These are phyloP conservation scores for Odontophorus gujanensis DNA, from an alignment of 2,113 vertebrate species.

Conservation along the genomic window DNA sequence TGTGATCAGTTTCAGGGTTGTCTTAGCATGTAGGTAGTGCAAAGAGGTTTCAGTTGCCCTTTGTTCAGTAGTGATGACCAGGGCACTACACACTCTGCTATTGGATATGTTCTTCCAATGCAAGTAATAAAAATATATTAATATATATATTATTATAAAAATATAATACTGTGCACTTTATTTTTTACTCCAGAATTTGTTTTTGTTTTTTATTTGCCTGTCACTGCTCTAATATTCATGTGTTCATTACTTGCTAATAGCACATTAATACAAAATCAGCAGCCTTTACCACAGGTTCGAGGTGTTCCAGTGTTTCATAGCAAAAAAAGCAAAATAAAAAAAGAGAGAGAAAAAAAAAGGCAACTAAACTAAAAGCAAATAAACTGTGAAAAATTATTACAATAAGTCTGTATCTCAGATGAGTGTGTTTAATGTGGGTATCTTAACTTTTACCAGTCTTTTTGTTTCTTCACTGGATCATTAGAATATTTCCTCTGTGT, in stretches of 20 bases:
- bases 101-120: fast-evolving
- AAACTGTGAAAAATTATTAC: neutral
- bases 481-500: neutral
- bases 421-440: neutral
- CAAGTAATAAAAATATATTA: neutral
- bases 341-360: too few species aligned
- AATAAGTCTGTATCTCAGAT: neutral
- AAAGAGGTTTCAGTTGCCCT: neutral
- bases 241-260: neutral
- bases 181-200: neutral
- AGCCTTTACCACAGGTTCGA: neutral
- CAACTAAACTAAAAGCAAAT: neutral
- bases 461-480: slow-evolving; percentile 13
- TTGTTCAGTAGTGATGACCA: neutral
- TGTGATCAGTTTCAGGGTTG: neutral
- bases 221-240: neutral
- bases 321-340: neutral
- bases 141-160: neutral
- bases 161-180: neutral
- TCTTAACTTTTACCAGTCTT: neutral
- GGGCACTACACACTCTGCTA: fast-evolving
- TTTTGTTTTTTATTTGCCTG: neutral
- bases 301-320: neutral
- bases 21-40: neutral
- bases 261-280: neutral